Evolutionary conservation across 2,113 vertebrate species (phyloP).

Genomic region (Hipposideros armiger): DNA sequence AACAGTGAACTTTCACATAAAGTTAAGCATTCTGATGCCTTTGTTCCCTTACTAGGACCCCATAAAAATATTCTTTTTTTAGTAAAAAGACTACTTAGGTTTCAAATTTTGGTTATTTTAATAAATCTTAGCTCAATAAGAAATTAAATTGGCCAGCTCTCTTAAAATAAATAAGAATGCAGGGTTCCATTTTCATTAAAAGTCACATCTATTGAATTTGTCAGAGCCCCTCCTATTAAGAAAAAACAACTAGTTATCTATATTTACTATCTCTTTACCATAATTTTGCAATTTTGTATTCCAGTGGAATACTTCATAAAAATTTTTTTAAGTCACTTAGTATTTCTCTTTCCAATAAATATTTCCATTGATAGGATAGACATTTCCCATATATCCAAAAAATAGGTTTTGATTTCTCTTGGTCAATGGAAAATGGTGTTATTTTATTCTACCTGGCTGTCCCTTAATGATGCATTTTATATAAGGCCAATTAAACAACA

Average conservation of each 20-base stretch:
- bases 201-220: conserved; percentile 5
- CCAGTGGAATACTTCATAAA: conserved; percentile 14
- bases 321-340: not conserved
- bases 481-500: not conserved
- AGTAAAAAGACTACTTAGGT: conserved; percentile 11
- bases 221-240: not conserved
- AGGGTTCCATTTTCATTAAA: conserved; percentile 20
- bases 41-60: not conserved
- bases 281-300: conserved; percentile 56
- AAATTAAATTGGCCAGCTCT: not conserved
- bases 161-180: conserved; percentile 9
- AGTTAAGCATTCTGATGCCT: not conserved
- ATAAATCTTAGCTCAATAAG: conserved; percentile 45
- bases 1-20: not conserved
- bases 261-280: not conserved
- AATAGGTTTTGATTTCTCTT: not conserved
- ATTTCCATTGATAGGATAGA: conserved; percentile 17
- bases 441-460: not conserved
- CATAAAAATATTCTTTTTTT: not conserved
- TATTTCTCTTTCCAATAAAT: conserved; percentile 41
- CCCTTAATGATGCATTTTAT: not conserved
- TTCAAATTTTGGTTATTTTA: conserved; percentile 50
- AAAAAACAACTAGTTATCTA: not conserved
- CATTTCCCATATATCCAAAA: not conserved
- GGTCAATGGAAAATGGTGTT: not conserved